A percentile compares a stretch with the other conserved stretches of the same genome.
Conservation (phyloP, 2,113 vertebrate species). For the Pollachius pollachius region DNA sequence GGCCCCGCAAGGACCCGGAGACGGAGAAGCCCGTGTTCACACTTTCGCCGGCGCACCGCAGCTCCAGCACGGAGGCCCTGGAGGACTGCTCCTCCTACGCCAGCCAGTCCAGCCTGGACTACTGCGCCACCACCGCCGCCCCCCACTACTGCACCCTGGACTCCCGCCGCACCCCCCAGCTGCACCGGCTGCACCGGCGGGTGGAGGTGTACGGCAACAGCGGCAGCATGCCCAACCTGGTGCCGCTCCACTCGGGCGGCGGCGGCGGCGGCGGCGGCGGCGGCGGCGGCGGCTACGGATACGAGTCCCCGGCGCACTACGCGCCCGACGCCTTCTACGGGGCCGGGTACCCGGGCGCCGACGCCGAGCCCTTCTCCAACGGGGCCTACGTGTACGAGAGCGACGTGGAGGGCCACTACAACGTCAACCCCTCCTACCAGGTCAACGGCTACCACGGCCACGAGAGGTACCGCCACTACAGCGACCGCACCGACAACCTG, state of each 20-base stretch:
- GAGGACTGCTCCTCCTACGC: conserved; percentile 92
- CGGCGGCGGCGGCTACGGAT: conserved; percentile 65
- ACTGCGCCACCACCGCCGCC: conserved; percentile 69
- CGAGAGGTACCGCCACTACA: conserved; percentile 81
- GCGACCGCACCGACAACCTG: conserved; percentile 77
- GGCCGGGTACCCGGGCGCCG: conserved; percentile 74
- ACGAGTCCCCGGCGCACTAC: conserved; percentile 78
- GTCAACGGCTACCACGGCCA: conserved; percentile 81
- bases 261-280: conserved; percentile 41
- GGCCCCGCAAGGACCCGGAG: conserved; percentile 72
- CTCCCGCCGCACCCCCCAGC: conserved; percentile 60
- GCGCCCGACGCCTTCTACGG: conserved; percentile 81
- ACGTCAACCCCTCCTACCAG: conserved; percentile 88
- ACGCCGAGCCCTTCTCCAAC: conserved; percentile 79
- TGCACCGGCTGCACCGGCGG: conserved; percentile 81
- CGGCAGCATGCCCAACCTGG: conserved; percentile 95
- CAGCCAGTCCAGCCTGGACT: conserved; percentile 90
- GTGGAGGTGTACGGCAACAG: conserved; percentile 82
- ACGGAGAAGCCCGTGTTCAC: conserved; percentile 80
- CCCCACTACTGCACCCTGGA: conserved; percentile 80
- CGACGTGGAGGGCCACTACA: conserved; percentile 92
- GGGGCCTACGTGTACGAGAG: conserved; percentile 85
- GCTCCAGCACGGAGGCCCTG: conserved; percentile 88
- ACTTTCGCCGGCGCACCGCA: conserved; percentile 82
- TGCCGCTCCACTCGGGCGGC: conserved; percentile 75